phyloP scores from a whole-genome alignment of 1,140 invertebrate genomes.

The Solen grandis region DNA sequence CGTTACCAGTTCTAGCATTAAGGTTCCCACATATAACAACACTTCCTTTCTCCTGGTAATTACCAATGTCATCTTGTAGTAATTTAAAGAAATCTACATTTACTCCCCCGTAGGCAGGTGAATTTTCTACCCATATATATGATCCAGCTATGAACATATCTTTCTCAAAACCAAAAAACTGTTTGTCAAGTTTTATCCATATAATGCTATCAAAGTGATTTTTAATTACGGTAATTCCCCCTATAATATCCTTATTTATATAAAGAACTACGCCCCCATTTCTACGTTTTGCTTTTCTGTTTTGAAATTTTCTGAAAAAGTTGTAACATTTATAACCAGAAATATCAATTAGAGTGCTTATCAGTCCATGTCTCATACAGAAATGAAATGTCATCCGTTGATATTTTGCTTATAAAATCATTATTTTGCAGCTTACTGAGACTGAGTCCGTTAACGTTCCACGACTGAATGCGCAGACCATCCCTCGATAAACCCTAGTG shows the following conservation, averaged over 20 bases:
- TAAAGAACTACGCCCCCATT: too few relatives aligned
- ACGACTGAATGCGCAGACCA: too few relatives aligned
- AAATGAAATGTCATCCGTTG: slow-evolving; percentile 15
- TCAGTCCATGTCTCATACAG: slow-evolving; percentile 11
- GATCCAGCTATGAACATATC: neutral
- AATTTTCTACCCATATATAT: slow-evolving; percentile 13
- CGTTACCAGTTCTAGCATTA: slow-evolving; percentile 5
- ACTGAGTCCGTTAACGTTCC: too few relatives aligned
- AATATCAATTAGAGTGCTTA: neutral
- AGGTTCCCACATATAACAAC: slow-evolving; percentile 2
- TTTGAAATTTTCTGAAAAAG: slow-evolving; percentile 25
- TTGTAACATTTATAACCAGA: neutral
- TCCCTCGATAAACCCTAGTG: too few relatives aligned
- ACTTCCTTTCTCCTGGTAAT: neutral
- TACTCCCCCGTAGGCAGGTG: slow-evolving; percentile 12
- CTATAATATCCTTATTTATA: neutral
- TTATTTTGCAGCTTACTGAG: too few relatives aligned
- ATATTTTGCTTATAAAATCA: too few relatives aligned
- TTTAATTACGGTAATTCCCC: neutral
- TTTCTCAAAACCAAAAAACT: slow-evolving; percentile 24
- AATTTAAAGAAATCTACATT: slow-evolving; percentile 6
- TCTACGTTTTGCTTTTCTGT: neutral
- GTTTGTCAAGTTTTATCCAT: slow-evolving; percentile 11
- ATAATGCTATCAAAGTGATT: slow-evolving; percentile 24
- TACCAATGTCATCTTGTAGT: neutral